A percentile compares a stretch with the other conserved stretches of the same genome.
These are phyloP conservation scores for Megastigmus dorsalis DNA, from an alignment of 2,888 invertebrate genomes.

Conservation along the genomic window DNA sequence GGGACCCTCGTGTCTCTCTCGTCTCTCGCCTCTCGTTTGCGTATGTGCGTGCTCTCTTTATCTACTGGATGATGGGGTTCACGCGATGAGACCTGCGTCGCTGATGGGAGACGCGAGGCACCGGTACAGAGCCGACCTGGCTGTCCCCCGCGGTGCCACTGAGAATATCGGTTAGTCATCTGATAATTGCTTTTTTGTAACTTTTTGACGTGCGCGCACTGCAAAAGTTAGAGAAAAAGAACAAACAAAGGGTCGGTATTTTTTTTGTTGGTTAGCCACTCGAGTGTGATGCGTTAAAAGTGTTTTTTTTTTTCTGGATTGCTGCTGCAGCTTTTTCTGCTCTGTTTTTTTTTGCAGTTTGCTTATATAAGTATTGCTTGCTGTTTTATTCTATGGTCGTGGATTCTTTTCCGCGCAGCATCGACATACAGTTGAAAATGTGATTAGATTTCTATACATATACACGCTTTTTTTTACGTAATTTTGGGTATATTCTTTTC, in stretches of 20 bases:
- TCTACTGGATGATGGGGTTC: constrained; percentile 71
- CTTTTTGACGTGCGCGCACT: constrained; percentile 73
- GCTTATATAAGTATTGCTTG: too few species aligned
- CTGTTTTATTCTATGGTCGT: too few species aligned
- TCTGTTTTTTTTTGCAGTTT: neutral
- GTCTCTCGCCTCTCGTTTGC: neutral
- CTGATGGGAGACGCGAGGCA: constrained; percentile 68
- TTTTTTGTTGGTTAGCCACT: neutral
- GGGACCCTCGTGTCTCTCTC: neutral
- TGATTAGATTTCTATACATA: too few species aligned
- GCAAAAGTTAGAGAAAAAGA: constrained; percentile 63
- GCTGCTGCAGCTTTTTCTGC: neutral
- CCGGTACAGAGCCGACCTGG: constrained; percentile 55
- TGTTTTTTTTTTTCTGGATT: neutral
- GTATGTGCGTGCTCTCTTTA: constrained; percentile 2
- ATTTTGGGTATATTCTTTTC: too few species aligned
- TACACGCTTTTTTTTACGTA: too few species aligned
- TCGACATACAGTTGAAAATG: too few species aligned
- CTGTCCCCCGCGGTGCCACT: constrained; percentile 70
- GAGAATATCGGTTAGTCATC: constrained; percentile 75
- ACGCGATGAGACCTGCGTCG: constrained; percentile 71
- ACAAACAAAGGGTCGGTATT: constrained; percentile 52
- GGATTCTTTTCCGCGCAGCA: neutral
- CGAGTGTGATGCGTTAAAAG: too few species aligned
- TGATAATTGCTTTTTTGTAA: constrained; percentile 74